phyloP scores from a whole-genome alignment of 2,113 vertebrate genomes.

The Neogale vison region DNA sequence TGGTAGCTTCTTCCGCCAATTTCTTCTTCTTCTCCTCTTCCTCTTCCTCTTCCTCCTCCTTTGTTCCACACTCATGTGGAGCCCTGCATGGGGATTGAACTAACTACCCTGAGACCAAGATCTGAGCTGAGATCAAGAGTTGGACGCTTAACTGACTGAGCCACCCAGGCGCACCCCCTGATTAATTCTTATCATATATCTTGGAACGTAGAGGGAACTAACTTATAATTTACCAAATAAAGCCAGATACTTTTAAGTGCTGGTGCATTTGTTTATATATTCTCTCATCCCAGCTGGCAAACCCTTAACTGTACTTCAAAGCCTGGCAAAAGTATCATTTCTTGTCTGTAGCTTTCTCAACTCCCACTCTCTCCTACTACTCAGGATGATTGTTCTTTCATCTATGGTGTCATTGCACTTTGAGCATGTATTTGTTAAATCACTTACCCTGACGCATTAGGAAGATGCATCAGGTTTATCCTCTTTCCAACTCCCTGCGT shows the following conservation, averaged over 20 bases:
- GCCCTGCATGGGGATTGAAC: not conserved
- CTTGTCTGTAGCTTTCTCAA: conserved; percentile 25
- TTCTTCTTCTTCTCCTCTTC: not conserved
- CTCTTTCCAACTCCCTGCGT: not conserved
- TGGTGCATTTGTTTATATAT: not conserved
- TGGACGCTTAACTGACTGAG: not conserved
- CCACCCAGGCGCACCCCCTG: not conserved
- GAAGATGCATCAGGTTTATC: not conserved
- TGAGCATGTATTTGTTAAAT: conserved; percentile 6
- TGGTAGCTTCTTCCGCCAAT: not conserved
- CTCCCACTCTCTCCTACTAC: not conserved
- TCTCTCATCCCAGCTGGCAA: not conserved
- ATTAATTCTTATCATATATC: not conserved
- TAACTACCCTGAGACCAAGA: not conserved
- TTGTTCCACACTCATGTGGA: not conserved
- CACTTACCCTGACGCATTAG: not conserved
- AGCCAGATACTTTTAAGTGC: not conserved
- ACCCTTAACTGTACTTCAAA: not conserved
- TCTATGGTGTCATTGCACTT: not conserved
- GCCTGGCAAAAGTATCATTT: not conserved
- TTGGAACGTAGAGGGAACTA: not conserved
- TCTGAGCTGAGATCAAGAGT: not conserved
- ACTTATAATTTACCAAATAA: conserved; percentile 43
- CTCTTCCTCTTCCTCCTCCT: no score
- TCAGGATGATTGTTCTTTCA: not conserved